These are phyloP conservation scores for Odontesthes bonariensis DNA, from an alignment of 2,113 vertebrate species.

Conservation along the genomic window DNA sequence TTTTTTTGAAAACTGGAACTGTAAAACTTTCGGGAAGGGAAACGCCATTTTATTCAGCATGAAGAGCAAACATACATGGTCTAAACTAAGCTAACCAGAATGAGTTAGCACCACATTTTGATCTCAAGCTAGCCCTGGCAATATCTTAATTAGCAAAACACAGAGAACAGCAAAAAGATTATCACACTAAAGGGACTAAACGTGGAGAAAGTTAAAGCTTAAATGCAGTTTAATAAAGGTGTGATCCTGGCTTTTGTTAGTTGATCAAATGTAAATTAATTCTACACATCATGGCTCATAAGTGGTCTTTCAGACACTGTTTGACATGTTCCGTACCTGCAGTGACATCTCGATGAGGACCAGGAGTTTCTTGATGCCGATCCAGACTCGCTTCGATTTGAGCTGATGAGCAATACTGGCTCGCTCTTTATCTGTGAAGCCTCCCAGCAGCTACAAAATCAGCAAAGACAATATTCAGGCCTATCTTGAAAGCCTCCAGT, in stretches of 20 bases:
- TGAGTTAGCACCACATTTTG: background rate
- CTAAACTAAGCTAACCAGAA: too few relatives aligned
- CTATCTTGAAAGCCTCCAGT: background rate
- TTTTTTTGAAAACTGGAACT: too few relatives aligned
- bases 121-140: background rate
- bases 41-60: too few relatives aligned
- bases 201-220: too few relatives aligned
- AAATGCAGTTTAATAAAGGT: too few relatives aligned
- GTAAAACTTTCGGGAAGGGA: too few relatives aligned
- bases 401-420: conserved; percentile 90
- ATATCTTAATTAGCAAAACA: background rate
- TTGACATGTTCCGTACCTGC: conserved; percentile 82
- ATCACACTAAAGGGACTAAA: background rate
- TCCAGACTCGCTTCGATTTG: conserved; percentile 93
- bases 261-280: background rate
- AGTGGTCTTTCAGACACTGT: background rate
- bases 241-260: too few relatives aligned
- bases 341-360: conserved; percentile 99
- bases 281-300: background rate
- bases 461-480: conserved; percentile 4
- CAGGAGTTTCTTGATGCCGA: conserved; percentile 98
- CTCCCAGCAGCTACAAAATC: conserved; percentile 89
- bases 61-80: background rate
- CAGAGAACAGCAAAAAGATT: background rate
- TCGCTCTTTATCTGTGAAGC: conserved; percentile 94